A percentile compares a stretch with the other conserved stretches of the same genome.
phyloP scores from a whole-genome alignment of 2,797 vertebrate species.

The Serranus cabrilla region DNA sequence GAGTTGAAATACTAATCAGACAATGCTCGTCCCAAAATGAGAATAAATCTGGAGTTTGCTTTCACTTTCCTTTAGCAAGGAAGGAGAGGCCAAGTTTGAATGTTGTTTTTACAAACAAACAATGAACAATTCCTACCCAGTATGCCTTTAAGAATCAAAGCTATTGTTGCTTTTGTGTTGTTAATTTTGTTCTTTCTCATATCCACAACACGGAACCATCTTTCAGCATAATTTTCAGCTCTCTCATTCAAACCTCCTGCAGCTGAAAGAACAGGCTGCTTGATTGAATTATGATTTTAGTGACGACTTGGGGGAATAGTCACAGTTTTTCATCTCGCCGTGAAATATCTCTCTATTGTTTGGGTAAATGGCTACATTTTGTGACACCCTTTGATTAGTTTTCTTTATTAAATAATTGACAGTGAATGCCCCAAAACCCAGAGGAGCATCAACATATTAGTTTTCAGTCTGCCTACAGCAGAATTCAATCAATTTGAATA shows the following conservation, averaged over 20 bases:
- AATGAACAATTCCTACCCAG: no score
- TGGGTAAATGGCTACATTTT: slow-evolving; percentile 62
- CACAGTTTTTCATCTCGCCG: slow-evolving; percentile 31
- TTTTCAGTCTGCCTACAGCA: slow-evolving; percentile 50
- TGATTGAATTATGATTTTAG: slow-evolving; percentile 65
- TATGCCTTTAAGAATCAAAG: no score
- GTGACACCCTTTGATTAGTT: slow-evolving; percentile 67
- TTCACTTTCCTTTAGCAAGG: no score
- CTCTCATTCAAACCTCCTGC: slow-evolving; percentile 25
- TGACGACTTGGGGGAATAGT: slow-evolving; percentile 55
- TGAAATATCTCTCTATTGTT: slow-evolving; percentile 60
- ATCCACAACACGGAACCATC: background rate
- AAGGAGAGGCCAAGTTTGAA: no score
- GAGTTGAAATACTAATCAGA: no score
- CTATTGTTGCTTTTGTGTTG: no score
- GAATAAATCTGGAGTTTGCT: no score
- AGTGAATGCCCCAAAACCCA: slow-evolving; percentile 39
- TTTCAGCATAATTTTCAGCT: slow-evolving; percentile 28
- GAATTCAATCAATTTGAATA: slow-evolving; percentile 69
- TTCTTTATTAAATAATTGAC: slow-evolving; percentile 71
- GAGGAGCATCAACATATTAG: slow-evolving; percentile 52
- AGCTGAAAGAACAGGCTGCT: slow-evolving; percentile 42
- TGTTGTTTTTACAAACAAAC: no score
- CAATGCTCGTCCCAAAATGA: no score
- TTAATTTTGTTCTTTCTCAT: slow-evolving; percentile 4